A percentile compares a stretch with the other conserved stretches of the same genome.
These are phyloP conservation scores for Neodontobutis hainanensis DNA, from an alignment of 2,113 vertebrate genomes.

Conservation along the genomic window DNA sequence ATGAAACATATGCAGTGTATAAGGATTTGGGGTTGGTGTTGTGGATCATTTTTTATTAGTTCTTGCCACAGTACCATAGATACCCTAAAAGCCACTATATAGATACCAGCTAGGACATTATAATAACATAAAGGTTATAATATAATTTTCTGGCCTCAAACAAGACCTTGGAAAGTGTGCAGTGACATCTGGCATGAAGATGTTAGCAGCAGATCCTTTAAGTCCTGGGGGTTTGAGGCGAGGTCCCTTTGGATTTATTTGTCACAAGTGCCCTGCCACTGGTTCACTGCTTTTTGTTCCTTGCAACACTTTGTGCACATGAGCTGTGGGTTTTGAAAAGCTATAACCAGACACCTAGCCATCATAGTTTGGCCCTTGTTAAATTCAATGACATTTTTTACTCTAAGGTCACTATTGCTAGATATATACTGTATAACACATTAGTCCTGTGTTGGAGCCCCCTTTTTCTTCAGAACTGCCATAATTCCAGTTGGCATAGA, in stretches of 20 bases:
- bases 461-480: too few relatives aligned
- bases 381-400: too few relatives aligned
- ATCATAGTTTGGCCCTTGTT: background rate
- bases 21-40: background rate
- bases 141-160: too few relatives aligned
- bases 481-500: too few relatives aligned
- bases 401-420: too few relatives aligned
- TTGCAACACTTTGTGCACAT: background rate
- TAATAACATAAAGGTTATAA: too few relatives aligned
- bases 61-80: too few relatives aligned
- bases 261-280: background rate
- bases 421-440: too few relatives aligned
- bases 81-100: too few relatives aligned
- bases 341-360: background rate
- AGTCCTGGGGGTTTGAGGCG: background rate
- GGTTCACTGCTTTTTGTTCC: conserved; percentile 1
- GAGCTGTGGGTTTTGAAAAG: background rate
- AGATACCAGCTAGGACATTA: too few relatives aligned
- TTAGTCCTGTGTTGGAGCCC: too few relatives aligned
- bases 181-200: background rate
- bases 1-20: background rate
- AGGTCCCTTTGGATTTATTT: background rate
- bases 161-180: background rate
- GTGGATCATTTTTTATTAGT: too few relatives aligned
- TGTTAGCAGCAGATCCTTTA: background rate